Evolutionary conservation across 1,140 invertebrate species (phyloP), one percentile per base, ranked within the genome.

Genomic region (Sminthurides bifidus): DNA sequence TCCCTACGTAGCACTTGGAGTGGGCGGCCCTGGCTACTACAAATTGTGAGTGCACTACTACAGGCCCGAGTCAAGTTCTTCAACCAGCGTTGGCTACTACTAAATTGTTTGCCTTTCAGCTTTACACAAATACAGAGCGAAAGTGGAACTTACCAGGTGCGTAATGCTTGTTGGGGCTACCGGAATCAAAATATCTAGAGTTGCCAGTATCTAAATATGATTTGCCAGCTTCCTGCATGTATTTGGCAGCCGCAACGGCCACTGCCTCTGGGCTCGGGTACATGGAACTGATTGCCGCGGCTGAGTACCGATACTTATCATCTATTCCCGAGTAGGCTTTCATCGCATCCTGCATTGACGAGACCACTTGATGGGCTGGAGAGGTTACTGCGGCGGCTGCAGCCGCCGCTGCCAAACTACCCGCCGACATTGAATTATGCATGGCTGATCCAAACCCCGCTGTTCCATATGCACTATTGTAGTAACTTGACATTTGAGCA

Each of bases 261-360:
- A 64, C 45, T 19, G 58, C 53, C 52, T 64, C 62, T 6, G 61
- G 54, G 33, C 56, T 54, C 19, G 58, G 54, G 38, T 64, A 64
- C 61, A 64, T 64, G 37, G 50, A 54, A 44, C 54, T 56, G 38
- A 64, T 56, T 31, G 58, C 54, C 26, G 54, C 54, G 29, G 54
- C 59, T 45, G 62, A 64, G 50, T 64, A 64, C 38, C 62, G 58
- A 46, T 64, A 64, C 38, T 64, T 64, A 44, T 64, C 62, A 56
- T 64, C 62, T 4, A 64, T 64, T 14, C 62, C 62, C 10, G 61
- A 59, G 44, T 64, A 64, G 12, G 62, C 62, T 45, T 64, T 64
- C 62, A 64, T 64, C 27, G 62, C 62, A 31, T 64, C 62, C 41
- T 64, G 61, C 61, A 64, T 64, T 54, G 61, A 63, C 12, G 56